Percentiles rank a stretch among this genome's conserved stretches.
These are phyloP conservation scores for Didymodactylos carnosus DNA, from an alignment of 2,888 invertebrate genomes.

Conservation along the genomic window DNA sequence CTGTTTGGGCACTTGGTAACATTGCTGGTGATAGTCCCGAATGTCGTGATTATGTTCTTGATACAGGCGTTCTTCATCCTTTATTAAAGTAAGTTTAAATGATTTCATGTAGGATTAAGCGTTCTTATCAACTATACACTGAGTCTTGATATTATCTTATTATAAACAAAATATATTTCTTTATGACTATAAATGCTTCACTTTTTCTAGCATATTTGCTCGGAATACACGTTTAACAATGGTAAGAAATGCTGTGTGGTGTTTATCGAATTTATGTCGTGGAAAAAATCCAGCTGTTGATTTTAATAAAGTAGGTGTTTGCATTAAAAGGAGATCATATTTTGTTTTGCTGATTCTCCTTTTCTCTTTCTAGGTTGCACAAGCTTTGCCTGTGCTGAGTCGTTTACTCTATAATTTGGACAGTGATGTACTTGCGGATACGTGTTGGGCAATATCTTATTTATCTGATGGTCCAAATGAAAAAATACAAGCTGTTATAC, in stretches of 20 bases:
- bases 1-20: slow-evolving; percentile 86
- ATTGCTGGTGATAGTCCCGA: slow-evolving; percentile 84
- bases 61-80: slow-evolving; percentile 2
- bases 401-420: slow-evolving; percentile 66
- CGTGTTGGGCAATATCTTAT: slow-evolving; percentile 91
- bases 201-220: background rate
- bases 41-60: slow-evolving; percentile 61
- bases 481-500: slow-evolving; percentile 86
- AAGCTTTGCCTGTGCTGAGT: slow-evolving; percentile 57
- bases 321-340: background rate
- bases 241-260: slow-evolving; percentile 94
- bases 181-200: no score
- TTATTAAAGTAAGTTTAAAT: background rate
- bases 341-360: no score
- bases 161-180: no score
- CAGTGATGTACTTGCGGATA: slow-evolving; percentile 69
- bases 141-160: no score
- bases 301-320: slow-evolving; percentile 50
- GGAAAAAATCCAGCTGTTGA: slow-evolving; percentile 89
- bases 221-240: slow-evolving; percentile 37
- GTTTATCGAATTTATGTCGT: slow-evolving; percentile 81
- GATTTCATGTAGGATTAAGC: background rate
- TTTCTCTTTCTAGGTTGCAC: slow-evolving; percentile 21
- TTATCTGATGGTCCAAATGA: slow-evolving; percentile 87
- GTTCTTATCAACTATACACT: no score